Evolutionary conservation across 1,140 invertebrate genomes (phyloP).

Genomic region (Ips typographus): DNA sequence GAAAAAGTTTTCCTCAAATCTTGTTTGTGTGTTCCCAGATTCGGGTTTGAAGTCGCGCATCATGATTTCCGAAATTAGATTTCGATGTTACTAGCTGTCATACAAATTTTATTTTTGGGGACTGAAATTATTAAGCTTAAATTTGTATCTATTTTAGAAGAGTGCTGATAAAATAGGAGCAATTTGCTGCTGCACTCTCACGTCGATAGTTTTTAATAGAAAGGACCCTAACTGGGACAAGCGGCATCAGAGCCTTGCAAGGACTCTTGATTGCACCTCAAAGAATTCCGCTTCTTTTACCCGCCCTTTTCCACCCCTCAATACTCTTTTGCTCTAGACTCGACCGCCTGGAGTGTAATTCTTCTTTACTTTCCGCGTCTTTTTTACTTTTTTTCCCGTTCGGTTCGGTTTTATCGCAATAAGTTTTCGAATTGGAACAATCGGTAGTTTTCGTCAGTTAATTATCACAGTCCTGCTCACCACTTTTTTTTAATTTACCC

Average conservation of each 20-base stretch:
- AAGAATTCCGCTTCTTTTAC: constrained; percentile 28
- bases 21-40: constrained; percentile 5
- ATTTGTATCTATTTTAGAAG: too few relatives aligned
- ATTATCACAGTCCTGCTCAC: too few relatives aligned
- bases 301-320: constrained; percentile 9
- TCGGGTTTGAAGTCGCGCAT: not conserved
- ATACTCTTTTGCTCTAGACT: not conserved
- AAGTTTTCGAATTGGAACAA: constrained; percentile 25
- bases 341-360: constrained; percentile 24
- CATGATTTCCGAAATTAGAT: constrained; percentile 2
- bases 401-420: constrained; percentile 33
- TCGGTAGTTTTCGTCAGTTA: constrained; percentile 12
- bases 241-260: constrained; percentile 14
- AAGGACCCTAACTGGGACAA: constrained; percentile 26
- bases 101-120: not conserved
- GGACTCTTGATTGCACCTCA: constrained; percentile 33
- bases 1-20: constrained; percentile 11
- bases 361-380: constrained; percentile 23
- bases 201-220: constrained; percentile 23
- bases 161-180: not conserved
- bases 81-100: constrained; percentile 1
- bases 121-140: too few relatives aligned
- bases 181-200: constrained; percentile 4
- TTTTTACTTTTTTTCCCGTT: constrained; percentile 24
- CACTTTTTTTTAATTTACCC: not conserved